Evolutionary conservation across 2,113 vertebrate species (phyloP), one percentile per base, ranked within the genome.

Genomic region (Nettapus auritus): DNA sequence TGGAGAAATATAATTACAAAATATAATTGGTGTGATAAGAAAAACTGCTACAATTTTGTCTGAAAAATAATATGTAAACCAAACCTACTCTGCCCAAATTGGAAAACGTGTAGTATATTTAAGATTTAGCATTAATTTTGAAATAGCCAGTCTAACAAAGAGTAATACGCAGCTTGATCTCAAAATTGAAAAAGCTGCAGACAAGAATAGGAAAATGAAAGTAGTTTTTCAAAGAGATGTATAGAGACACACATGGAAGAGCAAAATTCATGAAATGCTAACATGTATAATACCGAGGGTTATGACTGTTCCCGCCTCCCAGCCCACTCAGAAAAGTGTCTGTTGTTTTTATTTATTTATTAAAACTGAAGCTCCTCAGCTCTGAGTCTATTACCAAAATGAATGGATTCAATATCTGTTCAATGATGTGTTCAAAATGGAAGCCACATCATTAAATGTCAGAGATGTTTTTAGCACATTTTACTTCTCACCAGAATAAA

Each of bases 401-500:
- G 98, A 98, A 99, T 98, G 98, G 98, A 98, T 99, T 99, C 98
- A 98, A 98, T 99, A 99, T 98, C 96, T 98, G 98, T 96, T 98
- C 98, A 99, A 98, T 98, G 98, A 97, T 98, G 98, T 98, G 98
- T 99, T 99, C 96, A 98, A 98, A 98, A 98, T 93, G 97, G 98
- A 98, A 98, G 95, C 96, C 97, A 97, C 97, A 98, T 99, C 98
- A 98, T 99, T 98, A 99, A 98, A 98, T 98, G 98, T 97, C 98
- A 98, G 80, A 97, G 97, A 98, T 92, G 82, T 97, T 98, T 98
- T 98, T 98, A 98, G 98, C 98, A 97, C 97, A 96, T 98, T 98
- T 98, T 97, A 92, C 97, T 98, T 95, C 98, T 97, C 96, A 77
- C 88, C 94, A 79, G 96, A 97, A 97, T 95, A 95, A 98, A 98